Evolutionary conservation across 2,888 invertebrate genomes (phyloP), one percentile per base, ranked within the genome.

Genomic region (Agonopterix subpropinquella): DNA sequence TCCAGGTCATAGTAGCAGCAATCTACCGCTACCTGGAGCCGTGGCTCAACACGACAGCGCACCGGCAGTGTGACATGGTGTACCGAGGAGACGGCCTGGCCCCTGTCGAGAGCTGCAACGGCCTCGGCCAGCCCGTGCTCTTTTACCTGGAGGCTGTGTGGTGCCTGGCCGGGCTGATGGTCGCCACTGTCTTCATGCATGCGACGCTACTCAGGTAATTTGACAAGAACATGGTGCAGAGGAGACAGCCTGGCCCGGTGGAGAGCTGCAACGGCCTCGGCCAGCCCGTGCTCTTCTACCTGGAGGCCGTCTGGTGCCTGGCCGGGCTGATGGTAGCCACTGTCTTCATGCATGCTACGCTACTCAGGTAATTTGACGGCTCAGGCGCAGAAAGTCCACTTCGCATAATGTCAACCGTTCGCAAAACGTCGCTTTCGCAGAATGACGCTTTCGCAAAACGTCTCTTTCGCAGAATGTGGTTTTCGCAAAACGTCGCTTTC

Each of bases 141-240:
- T 97, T 97, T 80, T 97, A 97, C 70, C 80, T 96, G 48, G 92
- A 94, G 62, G 89, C 91, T 2, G 92, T 95, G 0, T 96, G 96
- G 92, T 70, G 90, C 28, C 81, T 93, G 45, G 93, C 95, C 3
- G 93, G 94, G 0, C 70, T 93, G n/a, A 93, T 95, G 8, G 90
- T 92, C 0, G 83, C 91, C 0, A 87, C 92, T 0, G 64, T 95
- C 4, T 95, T 95, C 64, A 69, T 93, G 2, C 92, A 92, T 63
- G 93, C 93, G 0, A 81, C 90, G 0, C 89, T 91, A 45, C 73
- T 95, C 28, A 94, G 94, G 92, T 93, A 18, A 2, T 2, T 18
- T 13, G 13, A 13, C 13, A n/a, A n/a, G n/a, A n/a, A 88, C 72
- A 59, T 67, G 41, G 77, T 86, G 41, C 91, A 92, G 94, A 53